These are phyloP conservation scores for Chunga burmeisteri DNA, from an alignment of 2,113 vertebrate species.

Conservation along the genomic window DNA sequence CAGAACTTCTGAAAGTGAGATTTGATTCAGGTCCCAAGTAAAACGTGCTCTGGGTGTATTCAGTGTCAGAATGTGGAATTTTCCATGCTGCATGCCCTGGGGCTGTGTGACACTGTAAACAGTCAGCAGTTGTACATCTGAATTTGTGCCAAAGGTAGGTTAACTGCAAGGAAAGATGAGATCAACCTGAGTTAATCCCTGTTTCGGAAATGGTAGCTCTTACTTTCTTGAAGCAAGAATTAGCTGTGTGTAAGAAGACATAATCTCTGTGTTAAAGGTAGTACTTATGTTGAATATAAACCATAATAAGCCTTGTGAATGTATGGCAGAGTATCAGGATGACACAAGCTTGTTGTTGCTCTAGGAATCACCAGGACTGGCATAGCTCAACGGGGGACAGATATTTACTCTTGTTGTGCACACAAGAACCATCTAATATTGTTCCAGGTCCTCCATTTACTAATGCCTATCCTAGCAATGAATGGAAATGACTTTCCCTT, in stretches of 20 bases:
- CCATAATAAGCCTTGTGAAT: background rate
- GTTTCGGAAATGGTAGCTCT: background rate
- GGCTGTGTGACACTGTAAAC: background rate
- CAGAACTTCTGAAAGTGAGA: background rate
- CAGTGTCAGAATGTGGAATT: background rate
- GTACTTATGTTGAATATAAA: background rate
- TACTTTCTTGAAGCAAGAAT: background rate
- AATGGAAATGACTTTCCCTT: background rate
- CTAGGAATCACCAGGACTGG: background rate
- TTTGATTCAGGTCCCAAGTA: background rate
- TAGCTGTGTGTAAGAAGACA: background rate
- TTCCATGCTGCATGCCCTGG: accelerated
- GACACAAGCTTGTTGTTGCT: background rate
- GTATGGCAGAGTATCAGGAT: background rate
- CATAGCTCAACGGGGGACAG: background rate
- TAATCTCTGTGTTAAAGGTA: background rate
- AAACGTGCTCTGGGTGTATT: accelerated
- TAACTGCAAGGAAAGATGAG: background rate
- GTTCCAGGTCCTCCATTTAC: background rate
- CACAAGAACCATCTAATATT: background rate
- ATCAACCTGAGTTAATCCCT: background rate
- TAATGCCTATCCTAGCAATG: background rate
- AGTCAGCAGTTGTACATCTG: background rate
- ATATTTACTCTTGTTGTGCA: background rate
- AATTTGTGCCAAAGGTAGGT: background rate